phyloP scores from a whole-genome alignment of 1,140 invertebrate genomes.

The Drosophila grimshawi region DNA sequence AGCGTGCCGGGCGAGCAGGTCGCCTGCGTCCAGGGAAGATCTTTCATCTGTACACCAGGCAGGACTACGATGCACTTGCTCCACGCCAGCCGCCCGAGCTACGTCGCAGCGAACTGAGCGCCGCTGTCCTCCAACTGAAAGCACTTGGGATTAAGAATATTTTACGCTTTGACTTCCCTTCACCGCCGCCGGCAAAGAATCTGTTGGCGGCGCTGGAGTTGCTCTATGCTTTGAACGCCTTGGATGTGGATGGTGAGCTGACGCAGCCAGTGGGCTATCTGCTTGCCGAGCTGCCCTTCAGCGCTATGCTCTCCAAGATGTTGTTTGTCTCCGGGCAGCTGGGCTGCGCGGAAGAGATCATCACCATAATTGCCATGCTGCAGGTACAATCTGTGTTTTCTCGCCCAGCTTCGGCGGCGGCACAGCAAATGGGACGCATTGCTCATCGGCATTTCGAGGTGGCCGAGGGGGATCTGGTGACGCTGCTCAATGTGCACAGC shows the following conservation, averaged over 20 bases:
- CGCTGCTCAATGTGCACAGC: constrained; percentile 95
- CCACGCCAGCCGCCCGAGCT: constrained; percentile 95
- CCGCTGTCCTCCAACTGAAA: constrained; percentile 95
- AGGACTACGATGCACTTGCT: constrained; percentile 90
- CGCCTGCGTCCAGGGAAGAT: constrained; percentile 93
- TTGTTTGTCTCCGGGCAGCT: constrained; percentile 91
- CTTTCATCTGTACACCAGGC: constrained; percentile 92
- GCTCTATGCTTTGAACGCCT: constrained; percentile 93
- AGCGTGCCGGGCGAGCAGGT: constrained; percentile 96
- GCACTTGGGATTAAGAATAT: constrained; percentile 97
- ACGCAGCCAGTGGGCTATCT: constrained; percentile 92
- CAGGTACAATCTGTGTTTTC: constrained; percentile 96
- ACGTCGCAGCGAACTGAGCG: constrained; percentile 94
- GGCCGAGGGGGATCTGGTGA: constrained; percentile 97
- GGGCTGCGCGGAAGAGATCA: constrained; percentile 95
- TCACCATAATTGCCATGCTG: constrained; percentile 94
- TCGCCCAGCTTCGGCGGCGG: constrained; percentile 88
- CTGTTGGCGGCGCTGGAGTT: constrained; percentile 94
- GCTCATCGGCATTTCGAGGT: constrained; percentile 94
- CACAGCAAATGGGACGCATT: constrained; percentile 88
- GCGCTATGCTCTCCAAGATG: constrained; percentile 95
- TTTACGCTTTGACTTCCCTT: constrained; percentile 92
- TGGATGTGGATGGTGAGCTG: constrained; percentile 92
- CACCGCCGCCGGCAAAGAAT: constrained; percentile 94
- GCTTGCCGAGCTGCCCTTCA: constrained; percentile 97